Evolutionary conservation across 2,888 invertebrate genomes (phyloP).

Genomic region (Ophion slaviceki): DNA sequence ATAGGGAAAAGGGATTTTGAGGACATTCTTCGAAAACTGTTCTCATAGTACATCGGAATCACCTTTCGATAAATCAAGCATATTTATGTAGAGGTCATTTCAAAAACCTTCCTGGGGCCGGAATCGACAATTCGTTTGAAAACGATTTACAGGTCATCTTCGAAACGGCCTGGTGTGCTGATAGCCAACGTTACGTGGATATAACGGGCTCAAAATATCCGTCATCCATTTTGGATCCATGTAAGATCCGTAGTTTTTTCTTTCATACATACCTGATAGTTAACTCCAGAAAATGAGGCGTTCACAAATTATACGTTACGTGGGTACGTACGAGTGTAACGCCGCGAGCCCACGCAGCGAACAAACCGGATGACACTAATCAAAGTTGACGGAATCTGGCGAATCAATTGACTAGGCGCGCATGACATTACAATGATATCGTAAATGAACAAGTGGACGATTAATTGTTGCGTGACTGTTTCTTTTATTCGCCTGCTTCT

Average conservation of each 20-base stretch:
- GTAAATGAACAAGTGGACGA: constrained; percentile 3
- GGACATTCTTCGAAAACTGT: no score
- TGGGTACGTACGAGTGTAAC: neutral
- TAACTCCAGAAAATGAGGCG: constrained; percentile 44
- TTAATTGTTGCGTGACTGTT: neutral
- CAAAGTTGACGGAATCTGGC: constrained; percentile 54
- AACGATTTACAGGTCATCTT: no score
- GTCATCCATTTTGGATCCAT: neutral
- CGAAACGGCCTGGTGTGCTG: no score
- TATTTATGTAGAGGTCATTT: neutral
- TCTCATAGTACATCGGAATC: no score
- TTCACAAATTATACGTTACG: constrained; percentile 56
- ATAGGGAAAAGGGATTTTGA: neutral
- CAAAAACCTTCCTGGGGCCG: no score
- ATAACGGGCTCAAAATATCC: no score
- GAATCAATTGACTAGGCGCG: constrained; percentile 36
- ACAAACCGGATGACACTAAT: constrained; percentile 51
- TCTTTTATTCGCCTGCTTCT: neutral
- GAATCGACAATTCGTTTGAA: no score
- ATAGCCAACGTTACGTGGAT: no score
- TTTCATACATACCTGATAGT: constrained; percentile 47
- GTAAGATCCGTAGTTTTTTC: constrained; percentile 21
- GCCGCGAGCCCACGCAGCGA: constrained; percentile 11
- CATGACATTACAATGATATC: neutral
- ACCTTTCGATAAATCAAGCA: neutral